Conservation (phyloP, 2,113 vertebrate species). For the Euleptes europaea region DNA sequence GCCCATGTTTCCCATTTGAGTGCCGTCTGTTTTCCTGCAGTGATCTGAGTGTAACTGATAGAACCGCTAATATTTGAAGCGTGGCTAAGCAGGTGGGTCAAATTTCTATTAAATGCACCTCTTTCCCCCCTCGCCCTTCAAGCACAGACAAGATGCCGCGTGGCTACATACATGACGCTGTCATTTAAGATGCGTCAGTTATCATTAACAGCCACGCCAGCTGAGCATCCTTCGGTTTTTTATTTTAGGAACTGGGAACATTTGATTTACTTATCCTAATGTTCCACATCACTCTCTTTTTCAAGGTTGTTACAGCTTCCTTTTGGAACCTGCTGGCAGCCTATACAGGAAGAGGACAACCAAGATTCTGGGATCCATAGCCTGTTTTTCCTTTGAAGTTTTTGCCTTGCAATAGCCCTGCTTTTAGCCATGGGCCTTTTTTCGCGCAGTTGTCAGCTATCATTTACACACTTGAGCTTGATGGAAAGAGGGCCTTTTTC, state of each 20-base stretch:
- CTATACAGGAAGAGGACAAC: conserved; percentile 9
- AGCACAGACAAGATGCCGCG: not conserved
- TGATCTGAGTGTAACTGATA: not conserved
- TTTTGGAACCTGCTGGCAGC: conserved; percentile 35
- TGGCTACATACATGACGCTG: not conserved
- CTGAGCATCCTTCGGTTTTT: rapidly evolving
- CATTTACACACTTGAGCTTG: conserved; percentile 33
- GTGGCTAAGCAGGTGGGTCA: not conserved
- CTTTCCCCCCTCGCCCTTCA: not conserved
- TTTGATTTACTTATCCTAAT: conserved; percentile 44
- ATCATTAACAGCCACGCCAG: not conserved
- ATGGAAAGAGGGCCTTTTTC: conserved; percentile 13
- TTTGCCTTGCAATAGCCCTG: conserved; percentile 17
- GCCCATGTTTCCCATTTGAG: not conserved
- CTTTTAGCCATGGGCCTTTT: conserved; percentile 15
- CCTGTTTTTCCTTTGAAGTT: conserved; percentile 39
- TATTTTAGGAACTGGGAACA: not conserved
- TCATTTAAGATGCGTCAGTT: not conserved
- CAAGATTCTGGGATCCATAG: conserved; percentile 9
- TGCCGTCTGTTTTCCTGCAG: conserved; percentile 24
- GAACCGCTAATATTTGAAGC: not conserved
- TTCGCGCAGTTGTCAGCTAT: conserved; percentile 35
- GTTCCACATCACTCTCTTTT: not conserved
- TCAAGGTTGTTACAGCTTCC: conserved; percentile 24
- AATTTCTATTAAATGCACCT: conserved; percentile 5